Evolutionary conservation across 1,140 invertebrate species (phyloP).

Genomic region (Lamellibrachia luymesi): DNA sequence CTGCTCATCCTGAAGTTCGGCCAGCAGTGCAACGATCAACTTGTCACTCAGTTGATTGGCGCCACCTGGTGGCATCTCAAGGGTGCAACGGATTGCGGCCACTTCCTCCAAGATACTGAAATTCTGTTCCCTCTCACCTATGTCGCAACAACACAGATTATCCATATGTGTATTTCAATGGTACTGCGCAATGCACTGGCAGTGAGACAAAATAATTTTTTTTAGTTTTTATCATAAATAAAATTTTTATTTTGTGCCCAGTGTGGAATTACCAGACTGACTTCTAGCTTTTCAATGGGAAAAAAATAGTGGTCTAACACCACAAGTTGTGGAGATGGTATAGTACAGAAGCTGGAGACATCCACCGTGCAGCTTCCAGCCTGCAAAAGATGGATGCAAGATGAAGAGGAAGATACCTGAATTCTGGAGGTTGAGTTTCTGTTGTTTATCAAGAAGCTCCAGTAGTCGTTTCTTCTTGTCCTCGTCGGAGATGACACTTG

Average conservation of each 20-base stretch:
- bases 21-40: slow-evolving; percentile 38
- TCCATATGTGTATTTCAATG: too few species aligned
- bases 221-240: too few species aligned
- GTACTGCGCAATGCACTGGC: too few species aligned
- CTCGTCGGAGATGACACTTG: slow-evolving; percentile 35
- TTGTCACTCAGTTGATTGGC: slow-evolving; percentile 22
- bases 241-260: too few species aligned
- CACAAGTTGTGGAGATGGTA: background rate
- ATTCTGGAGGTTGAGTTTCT: slow-evolving; percentile 36
- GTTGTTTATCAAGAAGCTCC: slow-evolving; percentile 40
- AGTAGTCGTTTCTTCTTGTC: slow-evolving; percentile 41
- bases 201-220: too few species aligned
- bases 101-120: slow-evolving; percentile 45
- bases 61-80: slow-evolving; percentile 24
- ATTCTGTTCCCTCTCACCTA: slow-evolving; percentile 36
- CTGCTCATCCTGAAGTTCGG: slow-evolving; percentile 44
- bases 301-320: too few species aligned
- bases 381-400: background rate
- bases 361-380: background rate
- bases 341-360: background rate
- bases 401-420: slow-evolving; percentile 29
- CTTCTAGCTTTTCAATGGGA: too few species aligned
- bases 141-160: background rate
- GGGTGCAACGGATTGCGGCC: slow-evolving; percentile 39
- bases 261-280: too few species aligned